phyloP scores from a whole-genome alignment of 2,797 vertebrate genomes.

The Aerospiza tachiro region DNA sequence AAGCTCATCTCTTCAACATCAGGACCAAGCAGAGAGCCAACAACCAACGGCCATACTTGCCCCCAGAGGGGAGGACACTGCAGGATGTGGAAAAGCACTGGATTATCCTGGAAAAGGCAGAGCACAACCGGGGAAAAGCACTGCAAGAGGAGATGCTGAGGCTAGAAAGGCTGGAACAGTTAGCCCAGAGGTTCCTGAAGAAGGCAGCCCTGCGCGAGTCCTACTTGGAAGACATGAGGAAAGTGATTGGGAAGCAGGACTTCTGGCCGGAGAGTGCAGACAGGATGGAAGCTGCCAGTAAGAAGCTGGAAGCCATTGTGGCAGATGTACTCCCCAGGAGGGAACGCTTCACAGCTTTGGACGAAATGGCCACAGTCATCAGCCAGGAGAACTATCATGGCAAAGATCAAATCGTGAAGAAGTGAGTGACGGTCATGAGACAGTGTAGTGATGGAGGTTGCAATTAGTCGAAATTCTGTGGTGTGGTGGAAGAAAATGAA shows the following conservation, averaged over 20 bases:
- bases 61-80: conserved; percentile 79
- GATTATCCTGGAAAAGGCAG: conserved; percentile 82
- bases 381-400: conserved; percentile 81
- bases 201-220: conserved; percentile 85
- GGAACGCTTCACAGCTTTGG: conserved; percentile 82
- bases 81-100: conserved; percentile 85
- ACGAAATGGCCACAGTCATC: conserved; percentile 78
- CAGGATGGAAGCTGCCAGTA: conserved; percentile 78
- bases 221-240: conserved; percentile 82
- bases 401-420: conserved; percentile 75
- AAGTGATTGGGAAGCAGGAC: conserved; percentile 79
- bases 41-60: conserved; percentile 83
- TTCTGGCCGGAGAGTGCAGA: conserved; percentile 62
- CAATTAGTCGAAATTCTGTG: neutral
- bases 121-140: conserved; percentile 81
- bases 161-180: conserved; percentile 85
- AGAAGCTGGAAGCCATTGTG: conserved; percentile 83
- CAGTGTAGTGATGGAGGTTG: neutral
- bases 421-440: conserved; percentile 63
- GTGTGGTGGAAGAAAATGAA: neutral
- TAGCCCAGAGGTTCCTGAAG: conserved; percentile 82
- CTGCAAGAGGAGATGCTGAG: conserved; percentile 82
- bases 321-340: conserved; percentile 82
- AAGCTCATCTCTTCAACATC: conserved; percentile 87
- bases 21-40: conserved; percentile 84